A percentile compares a stretch with the other conserved stretches of the same genome.
Conservation (phyloP, 2,797 vertebrate genomes). For the Brachyrhaphis roseni region DNA sequence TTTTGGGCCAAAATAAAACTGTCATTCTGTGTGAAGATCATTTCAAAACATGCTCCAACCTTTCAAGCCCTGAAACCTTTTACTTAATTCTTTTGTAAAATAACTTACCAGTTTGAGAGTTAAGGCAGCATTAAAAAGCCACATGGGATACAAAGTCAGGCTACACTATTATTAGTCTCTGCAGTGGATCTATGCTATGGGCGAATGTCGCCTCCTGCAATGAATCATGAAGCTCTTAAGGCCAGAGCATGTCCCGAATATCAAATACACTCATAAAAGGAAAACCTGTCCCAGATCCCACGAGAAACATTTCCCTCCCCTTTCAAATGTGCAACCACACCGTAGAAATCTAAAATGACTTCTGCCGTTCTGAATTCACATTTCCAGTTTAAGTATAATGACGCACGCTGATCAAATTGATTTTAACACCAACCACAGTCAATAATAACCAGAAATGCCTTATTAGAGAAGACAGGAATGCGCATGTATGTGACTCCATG, state of each 20-base stretch:
- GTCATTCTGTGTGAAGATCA: conserved; percentile 58
- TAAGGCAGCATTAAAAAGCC: conserved; percentile 69
- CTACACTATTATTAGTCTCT: conserved; percentile 82
- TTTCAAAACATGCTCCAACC: conserved; percentile 57
- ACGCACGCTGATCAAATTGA: conserved; percentile 59
- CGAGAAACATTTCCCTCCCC: conserved; percentile 71
- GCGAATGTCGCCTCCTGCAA: conserved; percentile 78
- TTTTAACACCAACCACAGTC: conserved; percentile 54
- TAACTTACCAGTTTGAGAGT: conserved; percentile 75
- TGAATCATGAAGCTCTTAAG: conserved; percentile 85
- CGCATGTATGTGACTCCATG: conserved; percentile 12
- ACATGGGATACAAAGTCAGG: conserved; percentile 76
- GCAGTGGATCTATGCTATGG: conserved; percentile 77
- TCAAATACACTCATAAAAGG: conserved; percentile 85
- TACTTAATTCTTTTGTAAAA: conserved; percentile 47
- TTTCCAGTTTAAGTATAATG: conserved; percentile 51
- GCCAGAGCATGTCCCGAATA: conserved; percentile 83
- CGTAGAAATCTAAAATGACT: conserved; percentile 59
- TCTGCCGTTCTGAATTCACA: conserved; percentile 23
- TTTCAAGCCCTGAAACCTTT: conserved; percentile 47
- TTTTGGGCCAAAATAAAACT: conserved; percentile 67
- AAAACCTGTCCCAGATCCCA: conserved; percentile 83
- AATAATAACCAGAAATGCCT: conserved; percentile 58
- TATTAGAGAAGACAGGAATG: conserved; percentile 21
- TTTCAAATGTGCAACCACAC: conserved; percentile 59